phyloP scores from a whole-genome alignment of 2,113 vertebrate genomes.

The Sturnus vulgaris region DNA sequence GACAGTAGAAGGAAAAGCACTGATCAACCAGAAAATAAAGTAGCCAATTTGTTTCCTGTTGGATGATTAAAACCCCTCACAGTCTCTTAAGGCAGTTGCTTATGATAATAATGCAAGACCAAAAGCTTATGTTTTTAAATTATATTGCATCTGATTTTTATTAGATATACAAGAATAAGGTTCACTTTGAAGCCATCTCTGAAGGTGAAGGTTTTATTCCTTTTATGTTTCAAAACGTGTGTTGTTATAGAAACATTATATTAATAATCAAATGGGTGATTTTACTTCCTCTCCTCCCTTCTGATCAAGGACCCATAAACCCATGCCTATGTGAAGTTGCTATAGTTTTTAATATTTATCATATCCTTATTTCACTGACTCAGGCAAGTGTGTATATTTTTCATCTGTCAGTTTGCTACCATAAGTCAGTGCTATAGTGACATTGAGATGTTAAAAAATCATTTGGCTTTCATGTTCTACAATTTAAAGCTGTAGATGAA shows the following conservation, averaged over 20 bases:
- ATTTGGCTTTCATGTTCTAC: conserved; percentile 21
- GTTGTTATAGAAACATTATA: background rate
- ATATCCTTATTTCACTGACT: background rate
- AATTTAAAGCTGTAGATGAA: conserved; percentile 13
- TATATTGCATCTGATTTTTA: background rate
- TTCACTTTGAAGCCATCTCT: background rate
- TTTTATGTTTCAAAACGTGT: background rate
- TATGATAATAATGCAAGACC: background rate
- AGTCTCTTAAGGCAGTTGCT: background rate
- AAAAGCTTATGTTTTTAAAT: background rate
- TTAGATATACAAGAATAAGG: background rate
- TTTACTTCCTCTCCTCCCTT: background rate
- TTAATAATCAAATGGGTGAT: background rate
- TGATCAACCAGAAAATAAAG: background rate
- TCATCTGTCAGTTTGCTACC: background rate
- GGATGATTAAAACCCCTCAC: background rate
- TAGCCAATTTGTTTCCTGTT: background rate
- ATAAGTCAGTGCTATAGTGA: conserved; percentile 10
- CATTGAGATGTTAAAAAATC: background rate
- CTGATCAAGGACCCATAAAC: background rate
- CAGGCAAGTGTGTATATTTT: background rate
- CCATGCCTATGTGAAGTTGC: background rate
- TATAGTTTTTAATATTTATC: background rate
- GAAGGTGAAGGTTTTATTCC: background rate
- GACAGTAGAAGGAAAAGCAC: background rate